These are phyloP conservation scores for Sceloporus undulatus DNA, from an alignment of 2,113 vertebrate genomes.

Conservation along the genomic window DNA sequence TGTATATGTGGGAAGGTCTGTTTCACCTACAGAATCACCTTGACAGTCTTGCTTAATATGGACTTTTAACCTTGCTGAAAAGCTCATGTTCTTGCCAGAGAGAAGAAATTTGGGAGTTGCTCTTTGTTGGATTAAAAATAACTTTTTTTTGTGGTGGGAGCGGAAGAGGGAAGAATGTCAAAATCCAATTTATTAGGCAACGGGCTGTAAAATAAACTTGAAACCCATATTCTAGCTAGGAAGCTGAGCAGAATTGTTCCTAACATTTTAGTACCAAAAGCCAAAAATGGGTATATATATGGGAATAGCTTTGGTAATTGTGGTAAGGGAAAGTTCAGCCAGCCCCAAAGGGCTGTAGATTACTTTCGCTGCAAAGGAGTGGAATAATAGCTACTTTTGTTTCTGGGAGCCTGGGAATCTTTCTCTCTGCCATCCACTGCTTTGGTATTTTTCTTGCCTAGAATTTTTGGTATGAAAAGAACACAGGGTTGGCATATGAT, in stretches of 20 bases:
- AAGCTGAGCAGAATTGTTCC: not conserved
- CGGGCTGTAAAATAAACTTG: not conserved
- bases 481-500: not conserved
- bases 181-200: not conserved
- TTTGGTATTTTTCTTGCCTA: not conserved
- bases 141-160: not conserved
- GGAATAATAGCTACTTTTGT: constrained; percentile 6
- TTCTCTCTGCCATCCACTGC: not conserved
- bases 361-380: not conserved
- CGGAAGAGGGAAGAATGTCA: not conserved
- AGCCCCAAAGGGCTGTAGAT: not conserved
- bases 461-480: not conserved
- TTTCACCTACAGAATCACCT: not conserved
- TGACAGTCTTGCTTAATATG: not conserved
- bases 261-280: not conserved
- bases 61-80: not conserved
- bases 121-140: constrained; percentile 2
- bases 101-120: not conserved
- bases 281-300: not conserved
- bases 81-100: not conserved
- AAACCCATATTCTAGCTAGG: too few relatives aligned
- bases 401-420: constrained; percentile 3
- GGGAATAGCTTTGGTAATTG: not conserved
- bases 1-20: too few relatives aligned
- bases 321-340: not conserved